Evolutionary conservation across 2,888 invertebrate species (phyloP), one percentile per base, ranked within the genome.

Genomic region (Polyommatus icarus): DNA sequence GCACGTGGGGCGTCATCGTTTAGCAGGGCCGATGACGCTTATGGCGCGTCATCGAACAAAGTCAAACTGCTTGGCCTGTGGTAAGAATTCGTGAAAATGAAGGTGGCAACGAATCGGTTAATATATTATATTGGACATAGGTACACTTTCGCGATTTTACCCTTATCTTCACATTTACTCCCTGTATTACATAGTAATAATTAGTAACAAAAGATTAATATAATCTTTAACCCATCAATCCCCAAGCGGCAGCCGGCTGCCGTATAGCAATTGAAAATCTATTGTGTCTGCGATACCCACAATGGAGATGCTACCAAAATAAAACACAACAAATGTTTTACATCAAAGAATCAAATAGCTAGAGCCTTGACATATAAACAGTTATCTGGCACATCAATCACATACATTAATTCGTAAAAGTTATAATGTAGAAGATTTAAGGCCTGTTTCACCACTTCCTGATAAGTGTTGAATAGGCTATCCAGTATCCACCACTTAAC

Each of bases 371-470:
- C n/a, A 71, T 36, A 36, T 71, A 36, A 71, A 36, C n/a, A 36
- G 32, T 36, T 40, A 73, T 73, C 40, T 76, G 76, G 76, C 76
- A 76, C 76, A 76, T 61, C 40, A 76, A 67, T 76, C 59, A 32
- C 76, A 76, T 76, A 54, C 32, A 29, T 76, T 20, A 40, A 76
- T 76, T 54, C 29, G 54, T 76, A 76, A 10, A 18, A 50, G 15
- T 57, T 20, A 75, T 20, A 54, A 29, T 20, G 20, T 24, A 15
- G 24, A 40, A 72, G 36, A 32, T 32, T 3, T 32, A 32, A 32
- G 32, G 32, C 32, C 32, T 32, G 32, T 32, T 32, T 32, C 32
- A 32, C 32, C 32, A 32, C 32, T 32, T 32, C 32, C 32, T 32
- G 32, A 32, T 32, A 32, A 32, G 32, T 32, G 32, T 3, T 32